Evolutionary conservation across 2,113 vertebrate species (phyloP).

Genomic region (Thryonomys swinderianus): DNA sequence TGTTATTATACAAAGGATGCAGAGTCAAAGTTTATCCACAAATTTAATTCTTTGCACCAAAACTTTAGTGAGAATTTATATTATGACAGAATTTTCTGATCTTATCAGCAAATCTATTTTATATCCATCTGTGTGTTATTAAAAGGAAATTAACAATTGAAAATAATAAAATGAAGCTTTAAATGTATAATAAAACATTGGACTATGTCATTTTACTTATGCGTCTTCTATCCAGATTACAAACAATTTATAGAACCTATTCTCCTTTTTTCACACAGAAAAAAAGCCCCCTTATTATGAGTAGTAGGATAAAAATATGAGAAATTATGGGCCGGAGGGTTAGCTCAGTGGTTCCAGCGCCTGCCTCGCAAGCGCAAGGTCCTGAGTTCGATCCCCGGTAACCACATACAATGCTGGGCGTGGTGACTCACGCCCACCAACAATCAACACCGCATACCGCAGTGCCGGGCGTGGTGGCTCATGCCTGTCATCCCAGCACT

Average conservation of each 20-base stretch:
- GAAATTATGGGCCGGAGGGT: no score
- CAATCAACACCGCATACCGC: no score
- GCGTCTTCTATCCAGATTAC: neutral
- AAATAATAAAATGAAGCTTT: neutral
- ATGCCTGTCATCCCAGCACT: no score
- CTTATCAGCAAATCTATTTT: neutral
- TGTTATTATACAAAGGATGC: neutral
- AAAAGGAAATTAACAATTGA: neutral
- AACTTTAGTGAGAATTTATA: neutral
- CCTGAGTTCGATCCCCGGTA: no score
- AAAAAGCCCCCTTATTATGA: neutral
- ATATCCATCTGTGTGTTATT: neutral
- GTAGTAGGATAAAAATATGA: neutral
- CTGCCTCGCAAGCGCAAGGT: no score
- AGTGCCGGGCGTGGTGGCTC: no score
- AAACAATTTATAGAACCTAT: neutral
- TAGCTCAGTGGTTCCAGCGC: no score
- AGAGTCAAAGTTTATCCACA: neutral
- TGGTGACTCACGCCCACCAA: no score
- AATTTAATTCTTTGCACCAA: neutral
- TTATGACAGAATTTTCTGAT: neutral
- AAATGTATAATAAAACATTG: neutral
- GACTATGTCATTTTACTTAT: neutral
- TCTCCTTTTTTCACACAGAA: neutral
- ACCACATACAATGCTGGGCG: no score